These are phyloP conservation scores for Mobula birostris DNA, from an alignment of 2,113 vertebrate genomes.

Conservation along the genomic window DNA sequence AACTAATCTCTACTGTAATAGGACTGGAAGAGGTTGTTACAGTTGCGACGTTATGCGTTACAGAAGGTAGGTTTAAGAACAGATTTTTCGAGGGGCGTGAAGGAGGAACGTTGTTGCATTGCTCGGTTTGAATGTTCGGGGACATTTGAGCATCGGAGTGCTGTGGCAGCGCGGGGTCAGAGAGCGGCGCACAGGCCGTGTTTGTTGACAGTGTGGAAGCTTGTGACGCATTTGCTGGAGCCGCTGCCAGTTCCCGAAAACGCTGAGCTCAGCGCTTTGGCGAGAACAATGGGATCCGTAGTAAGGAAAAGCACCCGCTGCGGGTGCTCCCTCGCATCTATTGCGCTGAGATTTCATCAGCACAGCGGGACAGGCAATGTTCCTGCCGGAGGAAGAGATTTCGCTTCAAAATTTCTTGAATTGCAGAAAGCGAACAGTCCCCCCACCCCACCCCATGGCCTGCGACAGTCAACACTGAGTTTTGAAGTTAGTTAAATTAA, in stretches of 20 bases:
- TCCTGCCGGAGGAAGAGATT: background rate
- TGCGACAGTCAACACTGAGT: background rate
- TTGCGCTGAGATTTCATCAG: constrained; percentile 19
- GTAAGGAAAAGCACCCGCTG: constrained; percentile 42
- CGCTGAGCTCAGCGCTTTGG: constrained; percentile 67
- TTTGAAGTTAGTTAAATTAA: background rate
- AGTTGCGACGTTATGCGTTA: background rate
- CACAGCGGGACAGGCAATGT: background rate
- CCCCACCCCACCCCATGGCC: background rate
- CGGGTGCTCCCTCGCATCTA: background rate
- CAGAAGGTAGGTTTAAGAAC: background rate
- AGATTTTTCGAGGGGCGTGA: background rate
- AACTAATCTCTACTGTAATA: background rate
- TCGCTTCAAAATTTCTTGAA: background rate
- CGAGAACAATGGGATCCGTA: constrained; percentile 62
- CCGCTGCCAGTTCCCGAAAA: constrained; percentile 55
- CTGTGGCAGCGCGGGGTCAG: background rate
- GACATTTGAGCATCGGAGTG: background rate
- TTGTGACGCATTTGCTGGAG: constrained; percentile 70
- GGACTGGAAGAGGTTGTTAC: background rate
- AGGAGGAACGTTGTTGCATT: background rate
- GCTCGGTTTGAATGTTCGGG: background rate
- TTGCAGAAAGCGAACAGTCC: background rate
- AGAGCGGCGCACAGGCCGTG: constrained; percentile 1
- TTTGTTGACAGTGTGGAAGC: constrained; percentile 40